Base-by-base conservation (phyloP, 2,888 invertebrate genomes). In the Hofmannophila pseudospretella region DNA sequence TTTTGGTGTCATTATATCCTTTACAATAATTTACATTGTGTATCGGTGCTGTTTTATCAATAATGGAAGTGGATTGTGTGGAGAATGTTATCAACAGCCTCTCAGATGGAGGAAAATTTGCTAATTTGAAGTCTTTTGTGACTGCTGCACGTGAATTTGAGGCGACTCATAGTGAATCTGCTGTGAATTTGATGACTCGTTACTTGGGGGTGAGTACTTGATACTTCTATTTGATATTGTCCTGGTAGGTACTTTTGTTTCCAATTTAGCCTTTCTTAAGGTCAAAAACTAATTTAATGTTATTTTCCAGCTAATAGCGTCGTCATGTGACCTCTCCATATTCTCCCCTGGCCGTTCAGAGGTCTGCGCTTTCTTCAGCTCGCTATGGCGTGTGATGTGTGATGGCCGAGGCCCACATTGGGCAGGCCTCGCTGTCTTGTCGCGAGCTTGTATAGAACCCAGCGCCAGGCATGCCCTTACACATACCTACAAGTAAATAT, bases 291-390 rank as follows among this genome's bases (percentile, higher is more conserved):
- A n/a, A n/a, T n/a, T n/a, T n/a, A n/a, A n/a, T n/a, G n/a, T n/a
- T n/a, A n/a, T 9, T 31, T 80, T 81, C n/a, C 69, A 92, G 92
- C 74, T 90, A 11, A 87, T 92, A 53, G 89, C 90, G 36, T 89
- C 89, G 32, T 88, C 90, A 11, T 87, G 90, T 51, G 92, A 93
- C 58, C 59, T 90, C 4, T 88, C 89, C 45, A 87, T 90, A 54
- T 93, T 93, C 60, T 91, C 92, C 41, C 92, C 92, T 22, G 90
- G 90, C 10, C 87, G 89, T 3, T 88, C 88, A 10, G 88, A 90
- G 49, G 89, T 90, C 1, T 88, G 90, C 32, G 89, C 92, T 29
- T 92, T 93, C 76, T 93, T 91, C 66, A 89, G 90, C 29, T 89
- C 89, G 14, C 66, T 93, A 32, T 89, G 92, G 72, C 88, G 92